phyloP scores from a whole-genome alignment of 2,797 vertebrate genomes.

The Calcarius lapponicus region DNA sequence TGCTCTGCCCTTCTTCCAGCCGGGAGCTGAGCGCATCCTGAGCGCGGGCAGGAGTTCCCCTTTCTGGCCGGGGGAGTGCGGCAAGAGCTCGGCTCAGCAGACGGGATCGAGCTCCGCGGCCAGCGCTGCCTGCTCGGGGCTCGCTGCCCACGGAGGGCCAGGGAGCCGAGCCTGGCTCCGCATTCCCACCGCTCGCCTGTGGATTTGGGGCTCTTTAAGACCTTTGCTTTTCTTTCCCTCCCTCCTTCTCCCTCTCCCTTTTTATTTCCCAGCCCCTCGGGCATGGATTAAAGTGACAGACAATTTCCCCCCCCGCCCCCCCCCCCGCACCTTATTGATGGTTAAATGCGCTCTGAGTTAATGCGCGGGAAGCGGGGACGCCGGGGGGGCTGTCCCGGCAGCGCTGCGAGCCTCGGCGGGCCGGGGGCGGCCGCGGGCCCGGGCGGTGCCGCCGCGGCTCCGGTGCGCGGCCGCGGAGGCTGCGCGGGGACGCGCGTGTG shows the following conservation, averaged over 20 bases:
- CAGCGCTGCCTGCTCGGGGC: background rate
- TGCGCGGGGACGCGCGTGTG: background rate
- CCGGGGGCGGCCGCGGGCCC: background rate
- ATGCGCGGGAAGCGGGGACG: conserved; percentile 19
- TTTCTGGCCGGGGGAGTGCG: too few species aligned
- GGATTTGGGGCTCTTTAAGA: conserved; percentile 81
- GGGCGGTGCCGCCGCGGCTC: background rate
- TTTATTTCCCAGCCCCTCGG: conserved; percentile 80
- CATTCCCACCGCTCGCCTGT: conserved; percentile 71
- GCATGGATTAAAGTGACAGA: conserved; percentile 81
- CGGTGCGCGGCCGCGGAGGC: background rate
- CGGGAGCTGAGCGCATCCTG: background rate
- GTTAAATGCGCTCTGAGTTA: conserved; percentile 67
- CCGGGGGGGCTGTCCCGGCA: background rate
- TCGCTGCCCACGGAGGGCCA: background rate
- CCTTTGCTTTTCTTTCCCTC: conserved; percentile 48
- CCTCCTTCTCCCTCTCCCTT: conserved; percentile 58
- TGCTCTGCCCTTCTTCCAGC: background rate
- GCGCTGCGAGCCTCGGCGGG: background rate
- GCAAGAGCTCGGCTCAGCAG: background rate
- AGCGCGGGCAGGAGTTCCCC: background rate
- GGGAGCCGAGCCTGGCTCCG: conserved; percentile 34
- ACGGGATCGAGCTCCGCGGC: background rate
- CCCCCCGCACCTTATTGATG: conserved; percentile 80
- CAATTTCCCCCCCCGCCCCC: conserved; percentile 79